Evolutionary conservation across 2,113 vertebrate genomes (phyloP), one percentile per base, ranked within the genome.

Genomic region (Coturnix japonica): DNA sequence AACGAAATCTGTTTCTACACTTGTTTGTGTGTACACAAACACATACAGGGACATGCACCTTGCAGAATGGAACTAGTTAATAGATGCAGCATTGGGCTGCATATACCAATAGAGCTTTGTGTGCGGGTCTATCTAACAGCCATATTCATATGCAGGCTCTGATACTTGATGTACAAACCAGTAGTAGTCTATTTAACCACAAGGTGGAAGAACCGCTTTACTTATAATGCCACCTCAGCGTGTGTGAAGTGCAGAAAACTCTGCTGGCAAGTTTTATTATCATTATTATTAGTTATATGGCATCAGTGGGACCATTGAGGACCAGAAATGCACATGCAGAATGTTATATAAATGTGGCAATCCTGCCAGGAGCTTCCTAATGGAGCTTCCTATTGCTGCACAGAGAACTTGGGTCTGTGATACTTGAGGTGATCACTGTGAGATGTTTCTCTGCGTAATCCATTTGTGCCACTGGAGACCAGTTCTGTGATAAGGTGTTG

Each of bases 141-240:
- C 23, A 20, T 3, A 6, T 23, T 57, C 12, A 7, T 8, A 1
- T 4, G 16, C 63, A 3, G 30, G 2, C 46, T 13, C 20, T 22
- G 71, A 54, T 37, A 75, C 78, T 31, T 30, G 74, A 28, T 26
- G 60, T 26, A 25, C 47, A 18, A 41, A 18, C 16, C n/a, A 67
- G 91, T 7, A 91, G 56, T 78, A 84, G 86, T 44, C 67, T 67
- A 57, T 70, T 83, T 47, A 80, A 74, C 97, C 97, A 97, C 96
- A 91, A 96, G 97, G 95, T 94, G 96, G 96, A 85, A 93, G 87
- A 95, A 3, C 93, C 94, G 96, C 82, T 89, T 95, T 77, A 83
- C 85, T 94, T 94, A 85, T 57, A 54, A 23, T 53, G 60, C 85
- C 51, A 20, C 15, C 63, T 80, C 83, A 61, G 78, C 43, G n/a